phyloP scores from a whole-genome alignment of 2,888 invertebrate genomes.

The Mantis religiosa region DNA sequence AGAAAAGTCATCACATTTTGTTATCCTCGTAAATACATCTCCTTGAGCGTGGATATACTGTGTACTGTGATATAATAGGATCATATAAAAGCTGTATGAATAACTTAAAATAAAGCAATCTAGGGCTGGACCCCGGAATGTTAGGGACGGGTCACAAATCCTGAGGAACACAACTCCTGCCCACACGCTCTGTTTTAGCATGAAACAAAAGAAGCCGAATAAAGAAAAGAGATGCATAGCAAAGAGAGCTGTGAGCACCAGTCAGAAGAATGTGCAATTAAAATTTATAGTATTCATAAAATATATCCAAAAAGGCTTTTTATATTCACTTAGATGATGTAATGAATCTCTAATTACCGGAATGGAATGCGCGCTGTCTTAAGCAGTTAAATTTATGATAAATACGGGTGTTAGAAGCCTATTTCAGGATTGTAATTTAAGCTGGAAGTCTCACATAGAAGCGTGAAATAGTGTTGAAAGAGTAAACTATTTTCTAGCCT shows the following conservation, averaged over 20 bases:
- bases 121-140: not conserved
- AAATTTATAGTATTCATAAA: not conserved
- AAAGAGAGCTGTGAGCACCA: not conserved
- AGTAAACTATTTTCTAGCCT: too few species aligned
- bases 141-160: not conserved
- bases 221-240: not conserved
- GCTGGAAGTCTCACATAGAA: too few species aligned
- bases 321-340: too few species aligned
- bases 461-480: too few species aligned
- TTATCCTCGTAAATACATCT: not conserved
- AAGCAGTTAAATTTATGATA: not conserved
- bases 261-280: not conserved
- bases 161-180: not conserved
- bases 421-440: too few species aligned
- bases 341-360: not conserved
- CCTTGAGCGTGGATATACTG: not conserved
- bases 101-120: not conserved
- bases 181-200: not conserved
- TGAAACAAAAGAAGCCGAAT: conserved; percentile 3
- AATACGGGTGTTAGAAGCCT: too few species aligned
- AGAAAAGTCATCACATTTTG: not conserved
- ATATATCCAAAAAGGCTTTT: too few species aligned
- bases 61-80: not conserved
- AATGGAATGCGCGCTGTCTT: too few species aligned
- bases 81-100: not conserved